phyloP scores from a whole-genome alignment of 2,797 vertebrate species.

The Chiroxiphia lanceolata region DNA sequence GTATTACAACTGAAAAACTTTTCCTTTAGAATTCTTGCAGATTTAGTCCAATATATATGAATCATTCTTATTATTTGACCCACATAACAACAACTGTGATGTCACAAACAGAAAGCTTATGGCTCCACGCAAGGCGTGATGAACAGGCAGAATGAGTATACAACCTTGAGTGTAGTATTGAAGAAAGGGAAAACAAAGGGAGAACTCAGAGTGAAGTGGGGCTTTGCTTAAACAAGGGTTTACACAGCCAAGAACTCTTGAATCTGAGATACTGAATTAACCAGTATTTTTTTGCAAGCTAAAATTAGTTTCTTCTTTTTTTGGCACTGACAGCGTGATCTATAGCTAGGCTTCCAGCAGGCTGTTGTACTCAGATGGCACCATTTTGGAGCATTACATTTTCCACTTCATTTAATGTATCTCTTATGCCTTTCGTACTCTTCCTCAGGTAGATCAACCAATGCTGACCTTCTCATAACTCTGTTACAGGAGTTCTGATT shows the following conservation, averaged over 20 bases:
- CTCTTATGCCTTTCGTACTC: background rate
- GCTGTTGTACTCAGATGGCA: background rate
- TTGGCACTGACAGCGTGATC: background rate
- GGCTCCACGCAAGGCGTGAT: background rate
- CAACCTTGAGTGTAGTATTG: background rate
- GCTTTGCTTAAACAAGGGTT: background rate
- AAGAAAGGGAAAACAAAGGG: background rate
- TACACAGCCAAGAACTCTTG: background rate
- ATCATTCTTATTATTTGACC: background rate
- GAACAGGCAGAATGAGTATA: background rate
- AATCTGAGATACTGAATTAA: background rate
- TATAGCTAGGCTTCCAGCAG: background rate
- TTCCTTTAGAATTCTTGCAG: background rate
- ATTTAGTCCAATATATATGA: background rate
- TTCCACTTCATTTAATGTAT: background rate
- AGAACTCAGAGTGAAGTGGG: background rate
- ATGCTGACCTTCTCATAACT: background rate
- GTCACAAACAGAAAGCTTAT: background rate
- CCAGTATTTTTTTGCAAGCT: background rate
- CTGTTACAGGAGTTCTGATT: background rate
- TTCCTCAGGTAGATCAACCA: background rate
- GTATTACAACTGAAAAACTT: background rate
- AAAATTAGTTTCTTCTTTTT: background rate
- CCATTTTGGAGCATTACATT: background rate
- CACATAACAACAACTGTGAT: background rate